Evolutionary conservation across 2,888 invertebrate species (phyloP), one percentile per base, ranked within the genome.

Genomic region (Exephanes ischioxanthus): DNA sequence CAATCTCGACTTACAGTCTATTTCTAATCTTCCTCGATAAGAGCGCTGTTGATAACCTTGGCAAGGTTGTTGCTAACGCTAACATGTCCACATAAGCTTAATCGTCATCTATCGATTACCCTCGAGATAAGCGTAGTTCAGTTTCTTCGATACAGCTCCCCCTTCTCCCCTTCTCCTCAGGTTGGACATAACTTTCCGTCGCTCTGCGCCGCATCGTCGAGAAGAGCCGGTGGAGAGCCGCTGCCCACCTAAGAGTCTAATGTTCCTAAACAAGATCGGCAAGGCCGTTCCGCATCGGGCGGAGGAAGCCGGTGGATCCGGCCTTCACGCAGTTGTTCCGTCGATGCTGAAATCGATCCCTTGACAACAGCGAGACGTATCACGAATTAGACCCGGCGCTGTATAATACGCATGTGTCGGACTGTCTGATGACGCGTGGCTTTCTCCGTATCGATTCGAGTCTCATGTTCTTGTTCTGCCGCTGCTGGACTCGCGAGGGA

Each of bases 401-500:
- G n/a, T 26, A 48, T 26, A 48, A 41, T 7, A 53, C 63, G 51
- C 71, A 51, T 71, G 77, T 55, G 80, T 71, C 78, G n/a, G 58
- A 71, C 77, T 71, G 67, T 87, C 78, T 82, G 81, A 80, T 86
- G 87, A 87, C 77, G 82, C 72, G 71, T 85, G 86, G 86, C 89
- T 90, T 90, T 90, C 90, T 88, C 88, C 89, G 79, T 89, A 89
- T 89, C 88, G 87, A 88, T 85, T 90, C 90, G 87, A 87, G 81
- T 80, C 75, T 87, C 86, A 90, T 88, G 89, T 89, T 88, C 88
- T 79, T 81, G 85, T 83, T 82, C 84, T 68, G 84, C 80, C 53
- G 61, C 48, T 45, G 63, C 19, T 66, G 68, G 55, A 79, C 61
- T 86, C 79, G 85, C 70, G 78, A 79, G 85, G 61, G 80, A 75